phyloP scores from a whole-genome alignment of 2,888 invertebrate species.

The Luffia ferchaultella region DNA sequence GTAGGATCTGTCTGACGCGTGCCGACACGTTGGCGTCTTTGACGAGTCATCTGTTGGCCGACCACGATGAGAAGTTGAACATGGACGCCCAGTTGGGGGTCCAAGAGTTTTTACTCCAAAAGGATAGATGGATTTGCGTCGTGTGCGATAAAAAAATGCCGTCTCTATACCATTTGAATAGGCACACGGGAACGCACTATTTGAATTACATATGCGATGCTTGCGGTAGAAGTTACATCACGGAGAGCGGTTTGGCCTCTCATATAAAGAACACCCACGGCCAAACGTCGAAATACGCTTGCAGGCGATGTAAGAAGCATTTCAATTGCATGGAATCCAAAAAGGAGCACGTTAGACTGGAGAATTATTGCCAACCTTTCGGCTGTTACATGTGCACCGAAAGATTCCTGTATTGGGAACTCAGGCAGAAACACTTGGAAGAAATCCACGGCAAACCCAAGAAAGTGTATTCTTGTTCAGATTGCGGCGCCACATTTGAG shows the following conservation, averaged over 20 bases:
- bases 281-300: conserved; percentile 15
- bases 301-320: conserved; percentile 25
- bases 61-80: conserved; percentile 24
- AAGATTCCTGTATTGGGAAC: conserved; percentile 25
- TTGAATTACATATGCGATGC: conserved; percentile 44
- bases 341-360: conserved; percentile 31
- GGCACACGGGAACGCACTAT: conserved; percentile 47
- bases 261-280: conserved; percentile 34
- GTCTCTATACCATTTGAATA: conserved; percentile 37
- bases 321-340: conserved; percentile 35
- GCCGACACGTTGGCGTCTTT: conserved; percentile 28
- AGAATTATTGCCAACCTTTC: conserved; percentile 40
- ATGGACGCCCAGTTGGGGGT: conserved; percentile 27
- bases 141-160: conserved; percentile 35
- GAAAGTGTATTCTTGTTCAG: conserved; percentile 19
- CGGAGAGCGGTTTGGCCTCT: conserved; percentile 34
- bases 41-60: conserved; percentile 32
- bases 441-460: conserved; percentile 18
- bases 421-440: conserved; percentile 19
- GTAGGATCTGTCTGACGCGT: conserved; percentile 18
- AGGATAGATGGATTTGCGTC: conserved; percentile 30
- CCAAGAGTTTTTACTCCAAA: conserved; percentile 27
- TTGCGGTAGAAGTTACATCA: conserved; percentile 48
- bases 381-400: conserved; percentile 40
- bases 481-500: conserved; percentile 21